These are phyloP conservation scores for Montipora cactus DNA, from an alignment of 64 coral and sea anemone genomes.

Conservation along the genomic window DNA sequence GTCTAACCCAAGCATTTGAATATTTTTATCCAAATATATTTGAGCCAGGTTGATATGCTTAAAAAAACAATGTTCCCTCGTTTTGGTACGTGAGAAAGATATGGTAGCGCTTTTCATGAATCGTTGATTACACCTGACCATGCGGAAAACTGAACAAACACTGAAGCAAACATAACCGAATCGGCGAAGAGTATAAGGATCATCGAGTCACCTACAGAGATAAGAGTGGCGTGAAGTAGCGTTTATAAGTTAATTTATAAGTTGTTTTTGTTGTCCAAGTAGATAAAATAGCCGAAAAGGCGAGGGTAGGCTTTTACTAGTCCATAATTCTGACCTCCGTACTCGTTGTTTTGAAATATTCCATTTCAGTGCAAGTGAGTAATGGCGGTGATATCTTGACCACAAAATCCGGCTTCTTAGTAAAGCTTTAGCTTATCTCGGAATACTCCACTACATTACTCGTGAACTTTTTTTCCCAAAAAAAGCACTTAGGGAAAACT, in stretches of 20 bases:
- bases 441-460: conserved; percentile 1
- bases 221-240: neutral
- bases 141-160: neutral
- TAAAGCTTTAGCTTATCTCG: neutral
- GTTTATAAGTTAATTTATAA: neutral
- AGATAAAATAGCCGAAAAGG: neutral
- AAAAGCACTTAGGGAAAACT: conserved; percentile 11
- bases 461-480: neutral
- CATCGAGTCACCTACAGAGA: neutral
- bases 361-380: neutral
- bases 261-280: neutral
- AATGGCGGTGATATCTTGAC: neutral
- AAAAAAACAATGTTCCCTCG: no score
- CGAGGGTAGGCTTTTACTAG: neutral
- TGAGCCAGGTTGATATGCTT: no score
- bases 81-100: no score
- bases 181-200: neutral
- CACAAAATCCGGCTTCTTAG: neutral
- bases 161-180: neutral
- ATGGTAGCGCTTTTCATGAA: no score
- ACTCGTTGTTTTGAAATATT: neutral
- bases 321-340: neutral
- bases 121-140: neutral
- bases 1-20: no score
- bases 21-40: no score